Percentiles rank a stretch among this genome's conserved stretches.
phyloP scores from a whole-genome alignment of 2,797 vertebrate genomes.

The Anguilla pacifica region DNA sequence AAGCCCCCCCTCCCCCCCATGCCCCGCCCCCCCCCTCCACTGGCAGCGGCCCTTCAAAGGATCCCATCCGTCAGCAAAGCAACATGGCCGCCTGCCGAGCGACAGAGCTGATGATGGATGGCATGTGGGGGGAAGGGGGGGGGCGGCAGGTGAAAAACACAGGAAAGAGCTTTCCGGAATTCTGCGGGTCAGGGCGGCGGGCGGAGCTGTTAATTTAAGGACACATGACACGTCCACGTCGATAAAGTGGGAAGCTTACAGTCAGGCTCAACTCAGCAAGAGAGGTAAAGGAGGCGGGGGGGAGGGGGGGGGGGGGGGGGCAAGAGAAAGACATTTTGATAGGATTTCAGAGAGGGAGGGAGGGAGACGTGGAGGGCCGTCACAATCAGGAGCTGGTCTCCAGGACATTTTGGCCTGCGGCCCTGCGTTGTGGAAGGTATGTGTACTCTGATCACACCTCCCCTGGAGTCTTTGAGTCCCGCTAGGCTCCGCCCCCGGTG shows the following conservation, averaged over 20 bases:
- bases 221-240: not conserved
- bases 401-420: not conserved
- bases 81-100: not conserved
- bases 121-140: not conserved
- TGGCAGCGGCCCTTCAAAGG: not conserved
- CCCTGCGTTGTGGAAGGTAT: not conserved
- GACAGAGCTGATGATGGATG: not conserved
- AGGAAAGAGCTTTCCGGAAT: not conserved
- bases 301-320: not conserved
- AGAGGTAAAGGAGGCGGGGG: not conserved
- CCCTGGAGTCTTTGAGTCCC: too few relatives aligned
- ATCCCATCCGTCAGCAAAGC: not conserved
- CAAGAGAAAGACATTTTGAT: not conserved
- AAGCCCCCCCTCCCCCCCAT: not conserved
- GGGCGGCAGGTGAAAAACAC: not conserved
- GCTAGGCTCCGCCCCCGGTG: too few relatives aligned
- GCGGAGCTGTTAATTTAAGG: not conserved
- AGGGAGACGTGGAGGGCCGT: not conserved
- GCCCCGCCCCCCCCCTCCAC: not conserved
- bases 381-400: not conserved
- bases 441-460: not conserved
- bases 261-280: not conserved
- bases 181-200: not conserved
- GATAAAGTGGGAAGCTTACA: not conserved
- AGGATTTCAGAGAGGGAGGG: not conserved